Evolutionary conservation across 2,797 vertebrate species (phyloP).

Genomic region (Tapera naevia): DNA sequence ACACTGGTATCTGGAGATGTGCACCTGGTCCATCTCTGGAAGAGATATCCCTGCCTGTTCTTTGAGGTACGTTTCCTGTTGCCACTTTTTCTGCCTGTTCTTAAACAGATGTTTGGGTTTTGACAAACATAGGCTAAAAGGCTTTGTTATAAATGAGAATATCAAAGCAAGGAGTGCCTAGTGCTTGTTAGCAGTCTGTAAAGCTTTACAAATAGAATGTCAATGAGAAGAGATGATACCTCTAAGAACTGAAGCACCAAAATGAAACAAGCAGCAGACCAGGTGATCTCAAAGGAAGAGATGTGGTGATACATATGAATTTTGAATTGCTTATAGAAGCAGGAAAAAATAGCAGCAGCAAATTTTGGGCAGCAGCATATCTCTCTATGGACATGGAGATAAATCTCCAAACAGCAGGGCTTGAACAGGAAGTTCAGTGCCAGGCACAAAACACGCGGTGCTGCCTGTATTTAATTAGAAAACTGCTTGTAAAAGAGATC

Average conservation of each 20-base stretch:
- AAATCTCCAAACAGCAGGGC: neutral
- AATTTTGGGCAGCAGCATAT: neutral
- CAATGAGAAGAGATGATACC: neutral
- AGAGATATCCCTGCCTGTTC: neutral
- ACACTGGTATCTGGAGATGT: neutral
- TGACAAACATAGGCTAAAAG: neutral
- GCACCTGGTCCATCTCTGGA: neutral
- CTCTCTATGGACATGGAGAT: neutral
- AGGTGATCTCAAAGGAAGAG: neutral
- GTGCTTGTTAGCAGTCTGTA: neutral
- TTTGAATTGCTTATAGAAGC: neutral
- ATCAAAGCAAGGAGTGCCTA: neutral
- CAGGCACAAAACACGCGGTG: neutral
- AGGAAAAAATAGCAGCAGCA: neutral
- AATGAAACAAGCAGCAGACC: neutral
- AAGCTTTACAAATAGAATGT: neutral
- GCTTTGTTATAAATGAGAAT: neutral
- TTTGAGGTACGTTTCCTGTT: no score
- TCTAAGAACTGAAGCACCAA: neutral
- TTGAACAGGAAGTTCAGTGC: neutral
- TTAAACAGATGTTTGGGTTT: neutral
- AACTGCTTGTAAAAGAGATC: neutral
- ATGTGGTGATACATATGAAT: no score
- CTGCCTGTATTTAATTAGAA: neutral
- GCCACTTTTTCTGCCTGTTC: neutral